Percentiles rank a stretch among this genome's conserved stretches.
phyloP scores from a whole-genome alignment of 2,113 vertebrate genomes.

The Gobiocypris rarus region DNA sequence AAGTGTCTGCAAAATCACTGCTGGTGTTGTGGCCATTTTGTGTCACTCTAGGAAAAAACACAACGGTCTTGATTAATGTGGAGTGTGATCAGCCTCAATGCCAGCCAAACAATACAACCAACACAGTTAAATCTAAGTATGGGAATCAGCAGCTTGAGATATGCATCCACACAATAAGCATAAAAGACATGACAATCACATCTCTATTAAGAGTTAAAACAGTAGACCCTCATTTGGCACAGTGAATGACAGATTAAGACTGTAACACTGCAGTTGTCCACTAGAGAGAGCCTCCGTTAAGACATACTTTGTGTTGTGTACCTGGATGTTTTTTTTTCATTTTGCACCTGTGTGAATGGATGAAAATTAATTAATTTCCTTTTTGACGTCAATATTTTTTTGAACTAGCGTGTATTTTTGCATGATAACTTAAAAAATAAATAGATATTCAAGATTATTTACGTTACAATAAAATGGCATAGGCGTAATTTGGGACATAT shows the following conservation, averaged over 20 bases:
- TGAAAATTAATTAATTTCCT: background rate
- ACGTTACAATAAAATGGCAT: too few species aligned
- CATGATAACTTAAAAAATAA: background rate
- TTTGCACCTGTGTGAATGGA: background rate
- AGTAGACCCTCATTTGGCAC: too few species aligned
- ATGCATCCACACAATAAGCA: too few species aligned
- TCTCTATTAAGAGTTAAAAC: too few species aligned
- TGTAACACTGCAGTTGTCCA: background rate
- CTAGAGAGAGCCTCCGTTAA: background rate
- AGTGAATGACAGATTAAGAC: background rate
- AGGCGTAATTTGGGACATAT: too few species aligned
- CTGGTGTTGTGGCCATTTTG: background rate
- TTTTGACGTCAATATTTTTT: background rate
- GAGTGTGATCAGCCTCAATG: background rate
- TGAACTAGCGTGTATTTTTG: background rate
- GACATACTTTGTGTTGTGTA: background rate
- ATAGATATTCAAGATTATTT: background rate
- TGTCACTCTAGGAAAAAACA: background rate
- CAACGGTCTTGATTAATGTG: too few species aligned
- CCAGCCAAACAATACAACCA: too few species aligned
- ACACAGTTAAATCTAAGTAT: too few species aligned
- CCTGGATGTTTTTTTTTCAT: background rate
- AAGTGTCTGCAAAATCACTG: background rate
- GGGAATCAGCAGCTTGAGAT: too few species aligned
- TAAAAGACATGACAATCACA: too few species aligned